Evolutionary conservation across 2,113 vertebrate species (phyloP), one percentile per base, ranked within the genome.

Genomic region (Gymnogyps californianus): DNA sequence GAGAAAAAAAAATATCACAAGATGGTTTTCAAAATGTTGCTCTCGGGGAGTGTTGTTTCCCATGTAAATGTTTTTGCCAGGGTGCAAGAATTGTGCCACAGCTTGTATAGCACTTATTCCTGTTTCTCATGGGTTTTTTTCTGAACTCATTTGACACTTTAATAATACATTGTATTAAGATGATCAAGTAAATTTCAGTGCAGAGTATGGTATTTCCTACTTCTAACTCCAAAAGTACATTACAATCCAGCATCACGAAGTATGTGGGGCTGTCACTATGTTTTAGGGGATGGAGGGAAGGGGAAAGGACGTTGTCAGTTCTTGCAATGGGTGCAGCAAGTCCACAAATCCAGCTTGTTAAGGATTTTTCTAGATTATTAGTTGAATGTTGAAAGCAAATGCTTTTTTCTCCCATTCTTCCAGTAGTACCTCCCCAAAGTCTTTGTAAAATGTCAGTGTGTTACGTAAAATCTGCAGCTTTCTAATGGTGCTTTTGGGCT

Each of bases 391-490:
- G 32, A 93, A 91, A 96, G 58, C 40, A 94, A 66, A 64, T 57
- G 54, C 10, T 44, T 26, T 66, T 83, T 66, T 31, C 28, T 46
- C 38, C 59, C 24, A 15, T 89, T 83, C 46, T 79, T 91, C 25
- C 59, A 58, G 66, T 80, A 87, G 79, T 46, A 81, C 82, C 66
- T 44, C 25, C 46, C 71, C 38, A 19, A 61, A 72, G 62, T 83
- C 67, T 71, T 54, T 88, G 91, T 95, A 93, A 97, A 97, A 97
- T 93, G 83, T 95, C 85, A 83, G 57, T 29, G 77, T 85, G 71
- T 90, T 95, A 25, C 5, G 6, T 90, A 89, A 96, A 96, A 92
- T 51, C 79, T 93, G 71, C 78, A 59, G 77, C 57, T 32, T 94
- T 87, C 76, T 82, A 71, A 81, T 62, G n/a, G 58, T 64, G 83